Base-by-base conservation (phyloP, 2,888 invertebrate species). In the Alitta virens region DNA sequence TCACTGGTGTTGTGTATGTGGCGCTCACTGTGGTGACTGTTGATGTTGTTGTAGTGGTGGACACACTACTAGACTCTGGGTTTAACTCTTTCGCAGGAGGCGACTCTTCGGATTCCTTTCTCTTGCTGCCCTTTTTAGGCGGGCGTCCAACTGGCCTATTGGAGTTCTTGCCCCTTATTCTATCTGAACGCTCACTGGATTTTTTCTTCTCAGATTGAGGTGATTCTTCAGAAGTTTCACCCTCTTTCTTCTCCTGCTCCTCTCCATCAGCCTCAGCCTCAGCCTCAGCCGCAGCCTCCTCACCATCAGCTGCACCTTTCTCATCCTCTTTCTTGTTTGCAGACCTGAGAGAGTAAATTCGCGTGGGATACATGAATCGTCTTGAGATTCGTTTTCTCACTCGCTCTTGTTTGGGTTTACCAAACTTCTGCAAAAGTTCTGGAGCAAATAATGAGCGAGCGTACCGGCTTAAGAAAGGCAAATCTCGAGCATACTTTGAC, bases 281-380 rank as follows among this genome's bases (percentile, higher is more conserved):
- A 18, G 18, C 46, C 21, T 46, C 46, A 12, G 9, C 16, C n/a
- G 9, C 46, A 5, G 5, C 46, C 2, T n/a, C 52, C 26, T 50
- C 51, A 2, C 50, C 51, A 5, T 59, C 51, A 18, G 49, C 59
- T 25, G 51, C 50, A 2, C 38, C 52, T 12, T 49, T 46, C 7
- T 46, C 59, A 2, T 26, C 26, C 21, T 59, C 59, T 18, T 59
- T 49, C 26, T 59, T 59, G 23, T 40, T 59, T 9, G 59, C 38
- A 2, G 59, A 59, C 40, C 59, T n/a, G 38, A 59, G 52, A 14
- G 59, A 59, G 38, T 59, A 59, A 16, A 26, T 59, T 1, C 59
- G 9, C 9, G 59, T 59, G 9, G 59, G 59, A 25, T 59, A 59
- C 59, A 59, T 59, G 26, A 50, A 59, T 21, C 59, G 33, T 23